Conservation (phyloP, 2,113 vertebrate species). For the Sarotherodon lohbergeri region DNA sequence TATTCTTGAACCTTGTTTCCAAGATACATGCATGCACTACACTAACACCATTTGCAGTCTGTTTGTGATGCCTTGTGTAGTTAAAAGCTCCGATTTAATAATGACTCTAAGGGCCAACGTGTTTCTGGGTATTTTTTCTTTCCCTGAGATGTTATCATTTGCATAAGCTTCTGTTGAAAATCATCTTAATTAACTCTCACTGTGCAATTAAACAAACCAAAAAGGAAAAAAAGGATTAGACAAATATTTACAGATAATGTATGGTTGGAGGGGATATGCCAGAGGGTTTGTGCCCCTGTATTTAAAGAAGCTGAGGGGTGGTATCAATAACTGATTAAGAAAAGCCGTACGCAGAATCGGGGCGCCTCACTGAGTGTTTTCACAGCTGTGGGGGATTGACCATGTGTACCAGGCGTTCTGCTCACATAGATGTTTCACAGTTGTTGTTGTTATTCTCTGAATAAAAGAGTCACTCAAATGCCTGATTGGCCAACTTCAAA, state of each 20-base stretch:
- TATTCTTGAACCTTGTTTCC: neutral
- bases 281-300: neutral
- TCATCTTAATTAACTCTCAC: slow-evolving; percentile 5
- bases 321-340: neutral
- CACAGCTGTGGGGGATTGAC: slow-evolving; percentile 1
- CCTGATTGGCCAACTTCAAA: neutral
- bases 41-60: neutral
- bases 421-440: neutral
- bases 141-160: slow-evolving; percentile 14
- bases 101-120: slow-evolving; percentile 18
- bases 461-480: neutral
- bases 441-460: neutral
- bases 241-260: neutral
- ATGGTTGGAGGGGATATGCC: neutral
- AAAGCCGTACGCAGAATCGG: neutral
- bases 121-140: neutral
- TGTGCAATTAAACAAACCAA: neutral
- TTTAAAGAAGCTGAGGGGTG: neutral
- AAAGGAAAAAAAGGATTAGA: neutral
- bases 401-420: neutral
- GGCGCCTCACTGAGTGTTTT: neutral
- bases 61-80: neutral
- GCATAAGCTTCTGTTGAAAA: neutral
- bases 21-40: neutral
- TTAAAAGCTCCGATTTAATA: slow-evolving; percentile 15